Percentiles rank a stretch among this genome's conserved stretches.
Evolutionary conservation across 1,140 invertebrate genomes (phyloP).

Genomic region (Zophobas morio): DNA sequence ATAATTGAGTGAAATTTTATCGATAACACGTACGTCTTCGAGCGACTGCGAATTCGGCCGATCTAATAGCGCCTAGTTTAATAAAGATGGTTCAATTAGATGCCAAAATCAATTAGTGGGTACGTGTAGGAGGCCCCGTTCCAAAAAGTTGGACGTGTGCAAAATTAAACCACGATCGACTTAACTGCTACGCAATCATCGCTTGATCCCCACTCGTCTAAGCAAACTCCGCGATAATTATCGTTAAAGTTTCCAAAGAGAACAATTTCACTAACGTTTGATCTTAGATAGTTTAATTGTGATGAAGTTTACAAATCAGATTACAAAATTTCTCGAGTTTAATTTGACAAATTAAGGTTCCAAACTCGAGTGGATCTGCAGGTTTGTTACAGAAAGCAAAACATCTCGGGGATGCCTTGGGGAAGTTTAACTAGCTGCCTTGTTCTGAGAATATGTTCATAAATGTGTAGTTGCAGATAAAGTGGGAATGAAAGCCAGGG

Average conservation of each 20-base stretch:
- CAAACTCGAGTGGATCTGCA: conserved; percentile 30
- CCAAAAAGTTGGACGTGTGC: conserved; percentile 43
- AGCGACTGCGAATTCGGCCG: neutral
- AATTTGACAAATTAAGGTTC: conserved; percentile 48
- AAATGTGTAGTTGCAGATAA: conserved; percentile 39
- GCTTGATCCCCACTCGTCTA: conserved; percentile 37
- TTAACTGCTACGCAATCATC: conserved; percentile 44
- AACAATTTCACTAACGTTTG: conserved; percentile 53
- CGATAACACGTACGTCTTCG: conserved; percentile 5
- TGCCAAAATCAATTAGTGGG: conserved; percentile 27
- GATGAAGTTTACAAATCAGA: conserved; percentile 54
- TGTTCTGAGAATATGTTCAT: conserved; percentile 34
- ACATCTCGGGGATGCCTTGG: conserved; percentile 19
- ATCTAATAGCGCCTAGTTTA: neutral
- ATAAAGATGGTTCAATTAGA: conserved; percentile 28
- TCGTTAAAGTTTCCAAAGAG: conserved; percentile 49
- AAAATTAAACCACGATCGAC: conserved; percentile 47
- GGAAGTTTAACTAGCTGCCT: conserved; percentile 34
- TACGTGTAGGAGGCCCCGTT: conserved; percentile 1
- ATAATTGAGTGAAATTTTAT: conserved; percentile 33
- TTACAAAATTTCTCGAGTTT: conserved; percentile 49
- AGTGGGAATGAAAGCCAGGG: neutral
- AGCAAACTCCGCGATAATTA: conserved; percentile 40
- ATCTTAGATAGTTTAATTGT: conserved; percentile 55
- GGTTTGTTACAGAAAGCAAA: conserved; percentile 38